Evolutionary conservation across 1,140 invertebrate species (phyloP).

Genomic region (Ditylenchus dipsaci): DNA sequence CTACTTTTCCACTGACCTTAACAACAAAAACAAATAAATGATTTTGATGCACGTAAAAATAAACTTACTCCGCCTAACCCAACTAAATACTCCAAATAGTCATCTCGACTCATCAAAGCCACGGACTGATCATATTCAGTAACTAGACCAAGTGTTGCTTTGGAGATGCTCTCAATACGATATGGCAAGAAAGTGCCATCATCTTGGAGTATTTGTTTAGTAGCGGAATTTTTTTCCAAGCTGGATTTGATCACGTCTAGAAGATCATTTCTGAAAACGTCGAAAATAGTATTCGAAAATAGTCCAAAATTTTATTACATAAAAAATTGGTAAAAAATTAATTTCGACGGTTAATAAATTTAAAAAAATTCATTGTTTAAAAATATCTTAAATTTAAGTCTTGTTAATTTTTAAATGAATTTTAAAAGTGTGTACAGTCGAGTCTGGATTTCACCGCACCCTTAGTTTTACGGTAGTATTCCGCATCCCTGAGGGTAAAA

Average conservation of each 20-base stretch:
- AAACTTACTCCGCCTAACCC: conserved; percentile 24
- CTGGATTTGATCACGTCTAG: not conserved
- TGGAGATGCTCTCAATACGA: not conserved
- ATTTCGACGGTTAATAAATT: no score
- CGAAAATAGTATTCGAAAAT: not conserved
- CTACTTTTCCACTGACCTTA: conserved; percentile 31
- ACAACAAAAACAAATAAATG: not conserved
- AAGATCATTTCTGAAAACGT: not conserved
- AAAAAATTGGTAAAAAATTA: no score
- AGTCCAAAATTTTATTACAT: no score
- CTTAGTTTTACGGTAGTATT: no score
- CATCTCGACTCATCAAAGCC: conserved; percentile 20
- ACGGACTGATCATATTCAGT: conserved; percentile 12
- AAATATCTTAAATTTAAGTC: no score
- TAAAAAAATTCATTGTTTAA: no score
- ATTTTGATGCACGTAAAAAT: not conserved
- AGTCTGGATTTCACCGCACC: no score
- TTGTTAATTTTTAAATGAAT: no score
- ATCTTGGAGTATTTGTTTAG: not conserved
- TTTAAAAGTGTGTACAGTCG: no score
- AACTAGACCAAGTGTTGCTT: not conserved
- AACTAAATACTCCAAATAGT: conserved; percentile 36
- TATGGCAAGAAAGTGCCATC: not conserved
- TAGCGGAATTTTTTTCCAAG: not conserved
- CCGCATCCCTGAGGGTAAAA: no score